phyloP scores from a whole-genome alignment of 2,888 invertebrate species.

The Leptinotarsa tumamoca region DNA sequence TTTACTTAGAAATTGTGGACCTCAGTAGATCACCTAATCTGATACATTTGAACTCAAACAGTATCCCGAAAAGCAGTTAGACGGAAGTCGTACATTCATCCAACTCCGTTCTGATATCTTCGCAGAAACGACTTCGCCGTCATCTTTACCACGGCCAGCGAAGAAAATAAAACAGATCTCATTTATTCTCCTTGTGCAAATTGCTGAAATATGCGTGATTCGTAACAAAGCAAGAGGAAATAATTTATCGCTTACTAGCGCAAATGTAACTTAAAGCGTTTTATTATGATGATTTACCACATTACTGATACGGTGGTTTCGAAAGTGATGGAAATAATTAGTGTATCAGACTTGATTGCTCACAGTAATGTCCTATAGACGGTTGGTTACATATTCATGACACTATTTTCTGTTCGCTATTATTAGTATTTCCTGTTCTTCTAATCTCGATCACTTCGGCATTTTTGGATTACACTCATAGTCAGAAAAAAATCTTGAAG shows the following conservation, averaged over 20 bases:
- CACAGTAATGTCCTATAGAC: slow-evolving; percentile 11
- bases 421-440: slow-evolving; percentile 14
- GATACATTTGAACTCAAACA: slow-evolving; percentile 4
- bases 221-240: slow-evolving; percentile 15
- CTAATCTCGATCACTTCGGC: not conserved
- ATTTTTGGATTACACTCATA: not conserved
- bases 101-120: slow-evolving; percentile 11
- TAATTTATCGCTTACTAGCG: slow-evolving; percentile 14
- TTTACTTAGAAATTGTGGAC: not conserved
- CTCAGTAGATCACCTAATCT: slow-evolving; percentile 1
- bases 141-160: not conserved
- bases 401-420: not conserved
- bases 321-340: slow-evolving; percentile 18
- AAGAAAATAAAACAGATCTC: slow-evolving; percentile 6
- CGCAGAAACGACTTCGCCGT: not conserved
- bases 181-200: slow-evolving; percentile 7
- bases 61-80: slow-evolving; percentile 2
- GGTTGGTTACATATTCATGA: slow-evolving; percentile 15
- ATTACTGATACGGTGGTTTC: slow-evolving; percentile 14
- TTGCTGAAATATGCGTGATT: slow-evolving; percentile 15
- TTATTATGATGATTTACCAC: slow-evolving; percentile 19
- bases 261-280: slow-evolving; percentile 12
- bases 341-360: slow-evolving; percentile 12
- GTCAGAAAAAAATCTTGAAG: no score
- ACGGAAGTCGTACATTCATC: slow-evolving; percentile 7